Conservation (phyloP, 2,888 invertebrate species). For the Drosophila prostipennis region DNA sequence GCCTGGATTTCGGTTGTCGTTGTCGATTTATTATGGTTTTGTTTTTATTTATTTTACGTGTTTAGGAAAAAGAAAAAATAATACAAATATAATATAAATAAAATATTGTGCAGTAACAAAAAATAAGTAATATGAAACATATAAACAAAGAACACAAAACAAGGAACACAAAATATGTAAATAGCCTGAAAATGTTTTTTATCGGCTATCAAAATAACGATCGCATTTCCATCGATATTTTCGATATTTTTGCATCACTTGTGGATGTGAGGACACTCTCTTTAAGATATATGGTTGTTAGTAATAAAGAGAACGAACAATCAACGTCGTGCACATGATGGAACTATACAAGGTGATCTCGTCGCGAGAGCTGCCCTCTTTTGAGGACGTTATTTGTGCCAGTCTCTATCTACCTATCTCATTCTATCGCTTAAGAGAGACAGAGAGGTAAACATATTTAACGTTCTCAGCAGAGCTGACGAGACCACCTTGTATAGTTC, state of each 20-base stretch:
- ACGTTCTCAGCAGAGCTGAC: too few species aligned
- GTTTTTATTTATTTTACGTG: conserved; percentile 26
- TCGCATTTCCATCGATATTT: neutral
- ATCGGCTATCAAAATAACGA: neutral
- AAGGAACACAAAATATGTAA: conserved; percentile 11
- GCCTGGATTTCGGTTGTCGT: conserved; percentile 84
- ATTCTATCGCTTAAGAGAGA: too few species aligned
- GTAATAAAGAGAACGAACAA: conserved; percentile 23
- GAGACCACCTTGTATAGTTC: too few species aligned
- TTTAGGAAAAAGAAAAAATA: conserved; percentile 33
- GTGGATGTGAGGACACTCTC: too few species aligned
- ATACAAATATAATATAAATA: conserved; percentile 39
- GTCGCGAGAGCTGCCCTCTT: too few species aligned
- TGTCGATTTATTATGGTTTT: conserved; percentile 19
- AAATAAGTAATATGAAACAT: conserved; percentile 55
- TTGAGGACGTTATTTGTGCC: too few species aligned
- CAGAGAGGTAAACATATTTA: too few species aligned
- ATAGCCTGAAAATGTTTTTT: neutral
- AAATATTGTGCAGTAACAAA: conserved; percentile 41
- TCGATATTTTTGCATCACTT: neutral
- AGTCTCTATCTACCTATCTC: too few species aligned
- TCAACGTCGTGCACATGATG: conserved; percentile 44
- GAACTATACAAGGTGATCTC: too few species aligned
- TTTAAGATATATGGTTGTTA: conserved; percentile 1
- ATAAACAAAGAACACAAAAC: conserved; percentile 42